A percentile compares a stretch with the other conserved stretches of the same genome.
Conservation (phyloP, 2,888 invertebrate species). For the Fragum sueziense region DNA sequence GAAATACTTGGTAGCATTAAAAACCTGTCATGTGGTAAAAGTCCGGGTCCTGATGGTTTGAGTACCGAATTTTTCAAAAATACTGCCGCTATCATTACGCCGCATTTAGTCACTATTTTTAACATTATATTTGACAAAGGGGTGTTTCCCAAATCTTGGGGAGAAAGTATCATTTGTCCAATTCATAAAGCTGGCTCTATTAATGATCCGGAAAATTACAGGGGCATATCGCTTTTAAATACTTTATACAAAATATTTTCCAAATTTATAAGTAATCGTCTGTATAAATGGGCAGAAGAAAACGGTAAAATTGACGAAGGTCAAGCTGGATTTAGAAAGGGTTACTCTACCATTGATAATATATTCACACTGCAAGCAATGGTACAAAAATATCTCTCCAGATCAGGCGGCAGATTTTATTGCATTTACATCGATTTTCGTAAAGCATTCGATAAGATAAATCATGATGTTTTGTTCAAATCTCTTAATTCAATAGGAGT, state of each 20-base stretch:
- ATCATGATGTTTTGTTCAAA: constrained; percentile 6
- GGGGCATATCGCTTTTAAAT: constrained; percentile 8
- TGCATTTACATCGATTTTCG: constrained; percentile 1
- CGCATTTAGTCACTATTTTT: background rate
- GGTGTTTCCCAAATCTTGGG: background rate
- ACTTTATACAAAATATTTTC: constrained; percentile 18
- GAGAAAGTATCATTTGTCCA: constrained; percentile 19
- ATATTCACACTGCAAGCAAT: constrained; percentile 8
- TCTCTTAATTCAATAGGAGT: background rate
- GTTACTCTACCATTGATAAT: constrained; percentile 15
- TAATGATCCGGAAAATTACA: background rate
- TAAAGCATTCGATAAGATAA: background rate
- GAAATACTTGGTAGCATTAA: constrained; percentile 7
- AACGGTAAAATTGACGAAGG: constrained; percentile 10
- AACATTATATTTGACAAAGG: constrained; percentile 9
- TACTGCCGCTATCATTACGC: background rate
- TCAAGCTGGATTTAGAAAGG: background rate
- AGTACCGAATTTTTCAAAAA: background rate
- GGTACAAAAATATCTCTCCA: constrained; percentile 12
- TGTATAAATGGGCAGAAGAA: constrained; percentile 5
- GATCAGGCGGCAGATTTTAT: constrained; percentile 10
- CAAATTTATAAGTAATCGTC: constrained; percentile 5
- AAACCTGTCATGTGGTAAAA: background rate
- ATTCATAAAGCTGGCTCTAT: constrained; percentile 7
- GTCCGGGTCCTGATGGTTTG: background rate